Base-by-base conservation (phyloP, 2,113 vertebrate species). In the Podiceps cristatus region DNA sequence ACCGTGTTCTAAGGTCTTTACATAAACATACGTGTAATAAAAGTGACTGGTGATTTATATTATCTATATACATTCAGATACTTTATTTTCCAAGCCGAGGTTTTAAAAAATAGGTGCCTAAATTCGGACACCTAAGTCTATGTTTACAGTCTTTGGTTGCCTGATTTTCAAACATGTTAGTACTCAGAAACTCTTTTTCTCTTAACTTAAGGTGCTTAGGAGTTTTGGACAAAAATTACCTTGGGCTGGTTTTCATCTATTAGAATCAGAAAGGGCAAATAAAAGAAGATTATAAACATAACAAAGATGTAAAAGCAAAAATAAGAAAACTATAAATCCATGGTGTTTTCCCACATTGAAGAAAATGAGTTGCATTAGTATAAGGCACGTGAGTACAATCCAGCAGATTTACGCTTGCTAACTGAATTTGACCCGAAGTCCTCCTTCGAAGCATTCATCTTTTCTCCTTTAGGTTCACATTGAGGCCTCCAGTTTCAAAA, bases 11-110 rank as follows among this genome's bases (percentile, higher is more conserved):
- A 73, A 71, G 87, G 89, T 96, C 71, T 82, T 91, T 95, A 79
- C 90, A 77, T 97, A 97, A 97, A 97, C 87, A 95, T 82, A 91
- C n/a, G 27, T 94, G 91, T 96, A 96, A 97, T 97, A 97, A 97
- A 96, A 96, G 84, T 94, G 95, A 77, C 93, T 95, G 47, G 87
- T 93, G 90, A 97, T 97, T 94, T 97, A 96, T 96, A 88, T 90
- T 88, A 88, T 88, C 93, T 88, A n/a, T 95, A 96, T 91, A 97
- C 89, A 94, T 91, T 93, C 76, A 89, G 66, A 93, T 95, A 76
- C 60, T 93, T 93, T 67, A 59, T 96, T 97, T 97, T 96, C 47
- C 55, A 91, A 91, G 87, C 74, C 74, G 94, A 74, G 35, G 74
- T 94, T 96, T 97, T 95, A 58, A 97, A 90, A 96, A 96, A 94